Base-by-base conservation (phyloP, 1,140 invertebrate species). In the Monochamus saltuarius region DNA sequence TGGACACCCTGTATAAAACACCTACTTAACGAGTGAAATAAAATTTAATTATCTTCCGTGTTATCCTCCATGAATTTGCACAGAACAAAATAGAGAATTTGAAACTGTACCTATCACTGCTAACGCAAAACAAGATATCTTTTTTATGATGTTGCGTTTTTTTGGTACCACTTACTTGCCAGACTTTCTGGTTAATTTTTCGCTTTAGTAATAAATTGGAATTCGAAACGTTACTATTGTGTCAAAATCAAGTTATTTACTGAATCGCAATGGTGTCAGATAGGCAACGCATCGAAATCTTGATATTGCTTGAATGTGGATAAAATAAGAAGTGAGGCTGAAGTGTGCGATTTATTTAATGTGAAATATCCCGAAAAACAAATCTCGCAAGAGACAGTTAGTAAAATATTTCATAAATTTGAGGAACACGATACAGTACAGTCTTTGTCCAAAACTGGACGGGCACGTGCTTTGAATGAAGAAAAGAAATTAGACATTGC, bases 351-450 rank as follows among this genome's bases (percentile, higher is more conserved):
- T 43, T 56, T 45, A 56, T 54, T 39, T 16, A 54, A 39, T 54
- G 36, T 0, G 9, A 56, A 56, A 46, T 9, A 56, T 45, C 54
- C 22, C 40, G 39, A 43, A 46, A 56, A 56, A 22, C 42, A n/a
- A 35, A 43, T 45, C 46, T 56, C n/a, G 22, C 54, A 45, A 16
- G 16, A 10, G 43, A 45, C 40, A 45, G 40, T 45, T n/a, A 46
- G 40, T 46, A 56, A 46, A n/a, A 56, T 56, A 45, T 54, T 39
- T n/a, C 42, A 56, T 17, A 56, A 45, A 56, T 56, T 56, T 56
- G 17, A 56, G 19, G 54, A 56, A 34, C 54, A 56, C 46, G 40
- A 22, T 36, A 29, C 40, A 36, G 22, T 45, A 29, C 29, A 56
- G 40, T 3, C 6, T 29, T 29, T 29, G 22, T 6, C 22, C 22